A percentile compares a stretch with the other conserved stretches of the same genome.
These are phyloP conservation scores for Holotrichia oblita DNA, from an alignment of 1,140 invertebrate genomes.

Conservation along the genomic window DNA sequence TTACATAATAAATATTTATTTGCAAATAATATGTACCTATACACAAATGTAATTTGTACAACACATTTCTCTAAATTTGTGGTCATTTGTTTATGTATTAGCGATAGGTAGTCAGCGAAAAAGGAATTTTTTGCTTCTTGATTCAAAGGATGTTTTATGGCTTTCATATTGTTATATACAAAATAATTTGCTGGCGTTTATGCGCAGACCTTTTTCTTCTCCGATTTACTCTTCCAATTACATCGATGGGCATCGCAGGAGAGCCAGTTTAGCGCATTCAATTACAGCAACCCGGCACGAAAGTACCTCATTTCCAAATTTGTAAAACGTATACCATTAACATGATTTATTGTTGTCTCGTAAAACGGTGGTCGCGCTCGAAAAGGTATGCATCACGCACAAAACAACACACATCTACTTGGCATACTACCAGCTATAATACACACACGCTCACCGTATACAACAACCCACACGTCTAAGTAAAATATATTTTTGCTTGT, in stretches of 20 bases:
- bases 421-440: background rate
- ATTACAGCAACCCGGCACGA: constrained; percentile 19
- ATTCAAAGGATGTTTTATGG: background rate
- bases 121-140: no score
- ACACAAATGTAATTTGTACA: no score
- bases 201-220: background rate
- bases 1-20: no score
- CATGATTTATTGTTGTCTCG: constrained; percentile 35
- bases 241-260: background rate
- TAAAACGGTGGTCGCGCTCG: constrained; percentile 29
- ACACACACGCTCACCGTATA: constrained; percentile 5
- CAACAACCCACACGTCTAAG: constrained; percentile 11
- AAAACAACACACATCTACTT: constrained; percentile 16
- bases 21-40: no score
- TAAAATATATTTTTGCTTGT: constrained; percentile 35
- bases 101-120: no score
- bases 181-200: background rate
- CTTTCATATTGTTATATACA: background rate
- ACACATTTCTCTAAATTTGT: no score
- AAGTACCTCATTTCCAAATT: constrained; percentile 28
- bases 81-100: no score
- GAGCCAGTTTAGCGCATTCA: constrained; percentile 24
- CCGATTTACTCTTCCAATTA: background rate
- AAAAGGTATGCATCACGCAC: constrained; percentile 14
- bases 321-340: constrained; percentile 32